Evolutionary conservation across 2,113 vertebrate genomes (phyloP).

Genomic region (Callospermophilus lateralis): DNA sequence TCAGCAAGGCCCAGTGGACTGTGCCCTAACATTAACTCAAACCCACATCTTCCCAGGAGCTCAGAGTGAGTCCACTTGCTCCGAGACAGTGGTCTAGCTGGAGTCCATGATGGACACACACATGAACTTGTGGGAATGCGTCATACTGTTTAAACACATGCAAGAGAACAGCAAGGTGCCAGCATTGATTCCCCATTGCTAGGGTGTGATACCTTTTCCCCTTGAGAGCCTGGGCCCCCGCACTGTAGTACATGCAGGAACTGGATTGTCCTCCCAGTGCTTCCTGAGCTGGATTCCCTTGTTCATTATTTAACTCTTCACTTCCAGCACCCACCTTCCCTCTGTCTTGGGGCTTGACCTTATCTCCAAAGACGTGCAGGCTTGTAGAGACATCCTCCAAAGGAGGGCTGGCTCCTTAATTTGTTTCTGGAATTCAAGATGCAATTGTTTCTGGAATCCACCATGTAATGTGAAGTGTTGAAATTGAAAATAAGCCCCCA

Average conservation of each 20-base stretch:
- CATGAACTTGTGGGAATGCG: not conserved
- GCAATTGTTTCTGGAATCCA: not conserved
- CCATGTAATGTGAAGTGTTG: not conserved
- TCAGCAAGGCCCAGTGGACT: not conserved
- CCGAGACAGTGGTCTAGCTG: not conserved
- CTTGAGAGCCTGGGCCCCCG: too few species aligned
- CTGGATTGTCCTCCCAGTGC: rapidly evolving
- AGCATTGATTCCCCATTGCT: not conserved
- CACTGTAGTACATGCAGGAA: too few species aligned
- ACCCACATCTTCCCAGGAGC: not conserved
- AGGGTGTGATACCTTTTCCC: not conserved
- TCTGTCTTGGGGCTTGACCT: not conserved
- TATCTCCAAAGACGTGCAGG: not conserved
- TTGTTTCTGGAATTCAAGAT: not conserved
- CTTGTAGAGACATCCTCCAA: rapidly evolving
- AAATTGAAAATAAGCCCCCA: not conserved
- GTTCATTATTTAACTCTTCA: not conserved
- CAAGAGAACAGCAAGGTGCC: not conserved
- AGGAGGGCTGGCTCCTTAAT: not conserved
- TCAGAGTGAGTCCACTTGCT: not conserved
- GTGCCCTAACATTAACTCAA: not conserved
- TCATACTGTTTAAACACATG: not conserved
- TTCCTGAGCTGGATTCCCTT: not conserved
- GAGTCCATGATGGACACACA: rapidly evolving
- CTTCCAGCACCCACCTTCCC: not conserved